Conservation (phyloP, 2,888 invertebrate species). For the Andrena bucephala region DNA sequence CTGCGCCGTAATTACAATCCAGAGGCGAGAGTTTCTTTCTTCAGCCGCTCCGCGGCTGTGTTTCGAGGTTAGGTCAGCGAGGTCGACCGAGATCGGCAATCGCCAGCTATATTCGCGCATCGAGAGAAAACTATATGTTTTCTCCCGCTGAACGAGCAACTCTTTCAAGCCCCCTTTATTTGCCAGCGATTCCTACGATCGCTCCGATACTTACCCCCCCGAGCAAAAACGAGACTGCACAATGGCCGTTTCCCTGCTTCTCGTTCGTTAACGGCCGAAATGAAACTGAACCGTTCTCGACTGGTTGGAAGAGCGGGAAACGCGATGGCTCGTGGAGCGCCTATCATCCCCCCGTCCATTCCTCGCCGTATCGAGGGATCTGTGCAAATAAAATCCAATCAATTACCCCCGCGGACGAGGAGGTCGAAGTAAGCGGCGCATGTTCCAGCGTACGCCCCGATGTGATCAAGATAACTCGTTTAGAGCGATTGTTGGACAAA, state of each 20-base stretch:
- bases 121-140: too few relatives aligned
- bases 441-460: constrained; percentile 56
- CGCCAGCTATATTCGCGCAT: background rate
- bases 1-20: too few relatives aligned
- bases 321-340: background rate
- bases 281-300: constrained; percentile 35
- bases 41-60: background rate
- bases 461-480: constrained; percentile 70
- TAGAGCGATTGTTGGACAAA: constrained; percentile 69
- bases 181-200: background rate
- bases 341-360: constrained; percentile 13
- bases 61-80: background rate
- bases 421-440: constrained; percentile 25
- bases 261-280: constrained; percentile 29
- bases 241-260: background rate
- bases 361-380: constrained; percentile 54
- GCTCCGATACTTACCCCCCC: constrained; percentile 6
- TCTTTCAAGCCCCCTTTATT: background rate
- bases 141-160: too few relatives aligned
- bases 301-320: background rate
- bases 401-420: constrained; percentile 49
- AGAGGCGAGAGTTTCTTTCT: too few relatives aligned
- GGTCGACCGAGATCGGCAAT: background rate
- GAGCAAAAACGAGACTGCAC: background rate
- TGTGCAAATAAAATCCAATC: constrained; percentile 68